These are phyloP conservation scores for Aleiodes leptofemur DNA, from an alignment of 2,888 invertebrate species.

Conservation along the genomic window DNA sequence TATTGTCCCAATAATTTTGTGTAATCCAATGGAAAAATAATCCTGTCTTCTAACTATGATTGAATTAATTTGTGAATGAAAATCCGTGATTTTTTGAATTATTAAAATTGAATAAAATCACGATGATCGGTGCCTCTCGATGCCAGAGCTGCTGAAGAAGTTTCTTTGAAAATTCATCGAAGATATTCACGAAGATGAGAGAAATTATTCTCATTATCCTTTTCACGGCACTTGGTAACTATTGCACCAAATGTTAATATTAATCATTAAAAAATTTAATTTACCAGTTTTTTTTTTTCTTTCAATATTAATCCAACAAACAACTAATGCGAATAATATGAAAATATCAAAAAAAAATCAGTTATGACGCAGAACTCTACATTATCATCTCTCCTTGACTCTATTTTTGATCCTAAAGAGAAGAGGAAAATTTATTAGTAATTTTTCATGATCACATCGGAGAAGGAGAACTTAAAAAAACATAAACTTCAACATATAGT, in stretches of 20 bases:
- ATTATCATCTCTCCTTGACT: too few relatives aligned
- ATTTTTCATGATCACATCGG: background rate
- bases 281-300: too few relatives aligned
- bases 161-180: background rate
- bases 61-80: too few relatives aligned
- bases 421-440: background rate
- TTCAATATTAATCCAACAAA: too few relatives aligned
- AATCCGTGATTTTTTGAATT: too few relatives aligned
- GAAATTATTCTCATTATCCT: conserved; percentile 9
- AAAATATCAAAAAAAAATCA: background rate
- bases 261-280: background rate
- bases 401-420: background rate
- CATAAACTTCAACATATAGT: background rate
- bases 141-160: background rate
- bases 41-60: too few relatives aligned
- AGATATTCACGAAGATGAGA: conserved; percentile 14
- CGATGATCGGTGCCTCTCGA: conserved; percentile 1
- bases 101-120: background rate
- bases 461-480: conserved; percentile 4
- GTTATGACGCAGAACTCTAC: background rate
- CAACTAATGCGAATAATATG: background rate
- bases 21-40: too few relatives aligned
- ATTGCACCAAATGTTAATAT: background rate
- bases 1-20: background rate
- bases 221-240: conserved; percentile 28